A percentile compares a stretch with the other conserved stretches of the same genome.
Conservation (phyloP, 2,888 invertebrate species). For the Drosophila setosimentum region DNA sequence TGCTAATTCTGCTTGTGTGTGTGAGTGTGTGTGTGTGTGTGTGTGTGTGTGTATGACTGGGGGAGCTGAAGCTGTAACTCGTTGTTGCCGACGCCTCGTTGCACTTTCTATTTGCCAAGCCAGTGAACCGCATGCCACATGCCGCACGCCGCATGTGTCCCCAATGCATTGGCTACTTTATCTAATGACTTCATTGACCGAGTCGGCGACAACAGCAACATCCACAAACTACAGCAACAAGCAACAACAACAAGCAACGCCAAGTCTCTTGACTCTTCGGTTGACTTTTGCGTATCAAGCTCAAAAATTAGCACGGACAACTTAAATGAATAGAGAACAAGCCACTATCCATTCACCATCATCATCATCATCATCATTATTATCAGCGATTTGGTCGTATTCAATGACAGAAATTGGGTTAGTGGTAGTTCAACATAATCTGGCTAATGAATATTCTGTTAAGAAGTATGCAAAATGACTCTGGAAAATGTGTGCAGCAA, state of each 20-base stretch:
- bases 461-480: constrained; percentile 6
- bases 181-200: constrained; percentile 76
- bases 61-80: constrained; percentile 22
- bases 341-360: constrained; percentile 21
- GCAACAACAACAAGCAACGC: constrained; percentile 12
- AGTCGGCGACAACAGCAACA: constrained; percentile 1
- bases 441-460: constrained; percentile 9
- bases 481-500: constrained; percentile 3
- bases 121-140: constrained; percentile 57
- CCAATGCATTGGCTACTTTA: constrained; percentile 73
- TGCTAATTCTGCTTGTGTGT: constrained; percentile 43
- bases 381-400: constrained; percentile 51
- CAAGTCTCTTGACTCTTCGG: constrained; percentile 56
- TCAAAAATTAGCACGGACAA: constrained; percentile 67
- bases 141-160: constrained; percentile 39
- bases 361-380: constrained; percentile 29
- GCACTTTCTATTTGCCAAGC: constrained; percentile 75
- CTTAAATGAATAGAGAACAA: constrained; percentile 71
- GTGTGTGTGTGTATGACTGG: constrained; percentile 6
- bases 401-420: constrained; percentile 43
- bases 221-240: background rate
- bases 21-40: constrained; percentile 6
- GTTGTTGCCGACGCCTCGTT: constrained; percentile 47
- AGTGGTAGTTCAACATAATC: constrained; percentile 19
- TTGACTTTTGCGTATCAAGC: constrained; percentile 73